phyloP scores from a whole-genome alignment of 2,888 invertebrate species.

The Drosophila nigricruria region DNA sequence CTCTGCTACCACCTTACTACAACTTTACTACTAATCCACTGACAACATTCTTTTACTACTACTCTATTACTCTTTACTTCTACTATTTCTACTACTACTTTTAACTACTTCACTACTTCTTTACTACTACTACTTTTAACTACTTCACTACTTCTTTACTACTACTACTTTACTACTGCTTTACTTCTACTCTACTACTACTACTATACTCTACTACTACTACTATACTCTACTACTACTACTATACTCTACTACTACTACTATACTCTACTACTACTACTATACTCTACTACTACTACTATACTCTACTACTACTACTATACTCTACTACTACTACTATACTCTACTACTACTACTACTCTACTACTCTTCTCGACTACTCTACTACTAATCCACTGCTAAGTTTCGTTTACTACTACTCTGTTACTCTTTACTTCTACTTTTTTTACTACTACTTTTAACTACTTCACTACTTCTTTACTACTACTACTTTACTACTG shows the following conservation, averaged over 20 bases:
- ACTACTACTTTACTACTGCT: no score
- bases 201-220: no score
- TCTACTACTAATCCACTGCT: neutral
- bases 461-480: neutral
- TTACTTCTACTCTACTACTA: no score
- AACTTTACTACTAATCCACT: neutral
- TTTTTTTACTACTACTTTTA: neutral
- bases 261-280: no score
- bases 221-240: no score
- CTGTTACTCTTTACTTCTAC: neutral
- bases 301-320: no score
- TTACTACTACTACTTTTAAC: neutral
- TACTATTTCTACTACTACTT: neutral
- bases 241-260: no score
- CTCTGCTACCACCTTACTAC: neutral
- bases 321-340: neutral
- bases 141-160: neutral
- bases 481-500: neutral
- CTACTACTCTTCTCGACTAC: neutral
- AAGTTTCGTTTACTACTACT: no score
- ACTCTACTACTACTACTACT: neutral
- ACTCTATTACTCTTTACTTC: neutral
- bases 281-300: no score
- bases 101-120: neutral
- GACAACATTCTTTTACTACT: neutral